These are phyloP conservation scores for Passer montanus DNA, from an alignment of 2,113 vertebrate species.

Conservation along the genomic window DNA sequence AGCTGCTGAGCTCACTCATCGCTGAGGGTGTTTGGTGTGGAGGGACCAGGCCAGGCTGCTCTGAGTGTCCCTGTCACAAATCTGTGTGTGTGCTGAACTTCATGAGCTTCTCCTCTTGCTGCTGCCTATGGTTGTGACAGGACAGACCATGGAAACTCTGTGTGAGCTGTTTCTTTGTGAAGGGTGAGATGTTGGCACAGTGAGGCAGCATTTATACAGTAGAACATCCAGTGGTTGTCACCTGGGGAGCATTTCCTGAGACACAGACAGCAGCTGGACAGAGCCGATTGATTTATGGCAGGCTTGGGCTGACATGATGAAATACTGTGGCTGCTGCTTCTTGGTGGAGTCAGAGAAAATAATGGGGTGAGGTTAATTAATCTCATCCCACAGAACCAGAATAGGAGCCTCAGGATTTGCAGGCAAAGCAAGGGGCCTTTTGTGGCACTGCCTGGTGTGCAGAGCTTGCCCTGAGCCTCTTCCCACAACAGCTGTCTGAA, in stretches of 20 bases:
- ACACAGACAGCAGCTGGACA: not conserved
- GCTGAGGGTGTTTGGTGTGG: not conserved
- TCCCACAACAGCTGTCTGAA: not conserved
- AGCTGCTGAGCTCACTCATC: not conserved
- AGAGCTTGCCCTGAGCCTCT: not conserved
- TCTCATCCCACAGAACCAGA: not conserved
- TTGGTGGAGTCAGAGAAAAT: not conserved
- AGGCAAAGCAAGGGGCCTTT: fast-evolving
- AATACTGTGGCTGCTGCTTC: not conserved
- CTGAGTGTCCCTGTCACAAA: fast-evolving
- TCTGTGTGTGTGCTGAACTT: fast-evolving
- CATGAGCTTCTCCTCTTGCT: not conserved
- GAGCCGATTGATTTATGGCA: not conserved
- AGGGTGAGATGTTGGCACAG: not conserved
- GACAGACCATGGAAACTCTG: not conserved
- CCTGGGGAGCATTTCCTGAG: not conserved
- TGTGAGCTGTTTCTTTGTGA: not conserved
- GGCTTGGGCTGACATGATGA: not conserved
- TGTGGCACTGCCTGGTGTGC: not conserved
- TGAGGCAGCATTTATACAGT: not conserved
- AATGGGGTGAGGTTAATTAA: not conserved
- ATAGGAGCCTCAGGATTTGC: not conserved
- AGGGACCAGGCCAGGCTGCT: not conserved
- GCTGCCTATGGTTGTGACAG: not conserved
- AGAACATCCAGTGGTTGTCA: not conserved